Evolutionary conservation across 2,113 vertebrate genomes (phyloP), one percentile per base, ranked within the genome.

Genomic region (Cettia cetti): DNA sequence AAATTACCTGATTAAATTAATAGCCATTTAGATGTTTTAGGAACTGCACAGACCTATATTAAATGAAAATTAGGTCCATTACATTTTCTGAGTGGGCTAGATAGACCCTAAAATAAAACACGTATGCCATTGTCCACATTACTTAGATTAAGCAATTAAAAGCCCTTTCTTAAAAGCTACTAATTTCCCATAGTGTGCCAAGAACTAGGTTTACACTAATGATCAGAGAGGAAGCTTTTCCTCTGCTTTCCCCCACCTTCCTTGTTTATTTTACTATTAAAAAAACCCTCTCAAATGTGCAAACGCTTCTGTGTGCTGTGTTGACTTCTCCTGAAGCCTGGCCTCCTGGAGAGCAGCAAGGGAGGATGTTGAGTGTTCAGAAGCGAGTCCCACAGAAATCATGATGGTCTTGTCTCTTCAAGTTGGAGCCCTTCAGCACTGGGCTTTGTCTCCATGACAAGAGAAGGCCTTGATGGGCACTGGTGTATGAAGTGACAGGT

Each of bases 1-100:
- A 99, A 99, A 99, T 99, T 99, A 99, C 98, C 98, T 98, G 98
- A 99, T 99, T 99, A 99, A 99, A 99, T 99, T 99, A 99, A 99
- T 99, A 98, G 98, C 98, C 98, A 98, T 99, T 99, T 99, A 99
- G 99, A 98, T 98, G 98, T 98, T 99, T 98, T 99, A 99, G 98
- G 98, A 98, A 99, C 98, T 99, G 98, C 98, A 98, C 98, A 98
- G 97, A 97, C 97, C 98, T 98, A 98, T 96, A 98, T 98, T 98
- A 98, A 98, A 98, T 98, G 98, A 98, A 98, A 98, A 98, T 98
- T 97, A 98, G 98, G 98, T 97, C 98, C 96, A 98, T 98, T 98
- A 98, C 97, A 96, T 98, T 98, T 98, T 98, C 96, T 95, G 97
- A 98, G 98, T 97, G 97, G 97, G 96, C 98, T 96, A 98, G 97